Evolutionary conservation across 2,113 vertebrate species (phyloP).

Genomic region (Siphamia tubifer): DNA sequence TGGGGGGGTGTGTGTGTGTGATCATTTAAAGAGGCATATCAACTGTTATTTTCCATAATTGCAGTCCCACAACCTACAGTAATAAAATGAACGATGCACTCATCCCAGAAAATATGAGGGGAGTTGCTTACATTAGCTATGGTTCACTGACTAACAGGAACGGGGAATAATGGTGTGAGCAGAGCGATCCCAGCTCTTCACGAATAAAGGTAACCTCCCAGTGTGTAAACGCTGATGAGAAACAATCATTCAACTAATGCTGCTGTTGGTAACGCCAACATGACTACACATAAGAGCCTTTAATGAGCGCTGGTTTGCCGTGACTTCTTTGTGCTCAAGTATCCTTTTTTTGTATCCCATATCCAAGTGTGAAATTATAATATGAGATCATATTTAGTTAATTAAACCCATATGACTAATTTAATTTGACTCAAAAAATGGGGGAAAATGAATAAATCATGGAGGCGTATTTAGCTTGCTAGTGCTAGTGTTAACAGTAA

Average conservation of each 20-base stretch:
- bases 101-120: conserved; percentile 49
- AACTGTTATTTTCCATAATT: conserved; percentile 30
- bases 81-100: conserved; percentile 24
- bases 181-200: conserved; percentile 17
- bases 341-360: conserved; percentile 51
- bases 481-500: conserved; percentile 65
- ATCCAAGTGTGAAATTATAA: conserved; percentile 71
- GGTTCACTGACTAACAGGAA: conserved; percentile 41
- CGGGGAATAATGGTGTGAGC: conserved; percentile 55
- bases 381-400: conserved; percentile 73
- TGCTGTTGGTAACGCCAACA: conserved; percentile 52
- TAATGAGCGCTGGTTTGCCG: conserved; percentile 51
- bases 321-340: conserved; percentile 58
- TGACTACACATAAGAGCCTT: conserved; percentile 38
- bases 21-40: not conserved
- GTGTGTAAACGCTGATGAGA: conserved; percentile 56
- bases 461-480: conserved; percentile 66
- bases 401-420: conserved; percentile 77
- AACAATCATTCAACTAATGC: conserved; percentile 46
- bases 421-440: conserved; percentile 71
- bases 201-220: conserved; percentile 57
- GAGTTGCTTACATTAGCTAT: conserved; percentile 46
- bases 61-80: conserved; percentile 10
- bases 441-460: conserved; percentile 64
- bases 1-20: too few species aligned